Percentiles rank a stretch among this genome's conserved stretches.
Evolutionary conservation across 2,888 invertebrate genomes (phyloP).

Genomic region (Clivina fossor): DNA sequence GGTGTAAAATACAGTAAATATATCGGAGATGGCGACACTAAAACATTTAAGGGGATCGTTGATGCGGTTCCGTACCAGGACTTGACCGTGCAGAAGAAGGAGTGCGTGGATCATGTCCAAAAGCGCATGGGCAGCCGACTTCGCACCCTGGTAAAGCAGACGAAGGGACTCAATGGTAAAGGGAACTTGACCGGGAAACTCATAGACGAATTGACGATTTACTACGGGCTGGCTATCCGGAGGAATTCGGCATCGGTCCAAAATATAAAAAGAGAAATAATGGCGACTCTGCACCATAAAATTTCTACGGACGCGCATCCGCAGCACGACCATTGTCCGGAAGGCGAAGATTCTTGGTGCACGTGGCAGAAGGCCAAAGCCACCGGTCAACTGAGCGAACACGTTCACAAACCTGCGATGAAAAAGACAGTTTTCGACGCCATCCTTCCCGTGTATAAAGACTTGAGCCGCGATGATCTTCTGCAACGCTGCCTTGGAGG

Average conservation of each 20-base stretch:
- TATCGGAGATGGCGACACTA: constrained; percentile 32
- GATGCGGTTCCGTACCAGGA: constrained; percentile 25
- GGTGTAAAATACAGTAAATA: constrained; percentile 26
- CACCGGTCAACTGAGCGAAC: constrained; percentile 1
- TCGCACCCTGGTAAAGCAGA: constrained; percentile 16
- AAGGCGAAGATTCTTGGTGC: constrained; percentile 37
- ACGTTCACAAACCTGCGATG: constrained; percentile 13
- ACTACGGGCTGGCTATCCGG: constrained; percentile 27
- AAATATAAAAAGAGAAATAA: constrained; percentile 38
- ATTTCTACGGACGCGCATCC: constrained; percentile 35
- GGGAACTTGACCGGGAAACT: constrained; percentile 13
- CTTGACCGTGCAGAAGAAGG: constrained; percentile 27
- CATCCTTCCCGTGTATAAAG: constrained; percentile 2
- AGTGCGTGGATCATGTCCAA: constrained; percentile 30
- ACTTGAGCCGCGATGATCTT: constrained; percentile 30
- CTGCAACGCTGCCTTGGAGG: constrained; percentile 34
- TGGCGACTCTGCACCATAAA: constrained; percentile 37
- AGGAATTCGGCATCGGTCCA: constrained; percentile 32
- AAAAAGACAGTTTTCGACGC: constrained; percentile 3
- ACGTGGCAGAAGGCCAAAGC: constrained; percentile 36
- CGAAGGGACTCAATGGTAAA: constrained; percentile 24
- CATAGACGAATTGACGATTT: constrained; percentile 19
- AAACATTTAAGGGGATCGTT: constrained; percentile 25
- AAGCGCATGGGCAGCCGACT: constrained; percentile 23
- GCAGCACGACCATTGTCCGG: constrained; percentile 35